Evolutionary conservation across 2,113 vertebrate genomes (phyloP), one percentile per base, ranked within the genome.

Genomic region (Reinhardtius hippoglossoides): DNA sequence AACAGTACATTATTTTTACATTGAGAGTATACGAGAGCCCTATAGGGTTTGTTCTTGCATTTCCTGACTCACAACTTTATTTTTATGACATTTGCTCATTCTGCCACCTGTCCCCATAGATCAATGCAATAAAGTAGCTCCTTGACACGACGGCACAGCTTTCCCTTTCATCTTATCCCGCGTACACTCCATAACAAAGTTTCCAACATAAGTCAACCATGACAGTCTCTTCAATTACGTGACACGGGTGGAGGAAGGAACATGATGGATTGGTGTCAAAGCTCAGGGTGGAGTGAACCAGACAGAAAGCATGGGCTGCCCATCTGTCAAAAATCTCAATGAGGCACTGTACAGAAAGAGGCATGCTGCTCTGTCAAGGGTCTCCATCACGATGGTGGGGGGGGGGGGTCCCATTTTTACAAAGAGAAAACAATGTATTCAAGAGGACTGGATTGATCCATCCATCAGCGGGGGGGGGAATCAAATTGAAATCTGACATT

Each of bases 401-500:
- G 77, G 50, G 16, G 27, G 0, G 57, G 74, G 71, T 76, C 69
- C 55, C 24, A 64, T 86, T 89, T 91, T 88, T 70, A 74, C 74
- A 71, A 50, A 50, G 68, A 80, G 57, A 75, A 87, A 91, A 87
- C 73, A 63, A 68, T 85, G 84, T 87, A 88, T 85, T 87, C 74
- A 85, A 84, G 85, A 70, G 63, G 84, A 63, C 76, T 20, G 80
- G 80, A 90, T 78, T 87, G 86, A 81, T 61, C 82, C 80, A 94
- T 93, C 90, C 82, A 92, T 94, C 92, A 92, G 83, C 66, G 27
- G 75, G 71, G 40, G 44, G 46, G 71, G 16, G 70, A 75, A 83
- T 91, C 84, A 90, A 90, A 92, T 88, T 91, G 88, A 90, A 91
- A 89, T 86, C 80, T 95, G 94, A 94, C 93, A 93, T 94, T 94